Evolutionary conservation across 2,888 invertebrate genomes (phyloP).

Genomic region (Dimorphilus gyrociliatus): DNA sequence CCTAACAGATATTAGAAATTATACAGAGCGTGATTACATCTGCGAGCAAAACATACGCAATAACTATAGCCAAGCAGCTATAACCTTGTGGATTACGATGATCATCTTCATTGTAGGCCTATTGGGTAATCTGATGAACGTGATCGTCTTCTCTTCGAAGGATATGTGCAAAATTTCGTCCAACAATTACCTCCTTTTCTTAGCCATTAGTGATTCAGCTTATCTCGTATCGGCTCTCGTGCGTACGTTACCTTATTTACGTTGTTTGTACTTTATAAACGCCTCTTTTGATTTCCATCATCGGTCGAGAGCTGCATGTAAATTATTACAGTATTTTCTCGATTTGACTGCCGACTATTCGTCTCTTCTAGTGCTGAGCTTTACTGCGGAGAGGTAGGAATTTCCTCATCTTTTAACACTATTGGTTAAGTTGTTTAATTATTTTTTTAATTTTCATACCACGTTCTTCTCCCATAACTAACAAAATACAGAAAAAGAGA

Average conservation of each 20-base stretch:
- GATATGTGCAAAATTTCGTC: slow-evolving; percentile 12
- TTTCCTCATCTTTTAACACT: too few relatives aligned
- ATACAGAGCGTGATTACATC: too few relatives aligned
- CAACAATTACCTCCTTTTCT: slow-evolving; percentile 12
- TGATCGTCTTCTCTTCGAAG: slow-evolving; percentile 7
- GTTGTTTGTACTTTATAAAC: slow-evolving; percentile 10
- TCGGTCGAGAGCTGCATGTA: slow-evolving; percentile 8
- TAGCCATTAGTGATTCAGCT: slow-evolving; percentile 13
- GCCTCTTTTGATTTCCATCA: slow-evolving; percentile 8
- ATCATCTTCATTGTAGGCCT: slow-evolving; percentile 11
- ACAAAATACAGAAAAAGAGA: too few relatives aligned
- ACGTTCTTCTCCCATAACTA: too few relatives aligned
- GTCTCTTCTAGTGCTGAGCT: slow-evolving; percentile 12
- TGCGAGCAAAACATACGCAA: too few relatives aligned
- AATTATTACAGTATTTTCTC: slow-evolving; percentile 10
- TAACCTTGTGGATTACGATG: too few relatives aligned
- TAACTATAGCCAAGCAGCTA: too few relatives aligned
- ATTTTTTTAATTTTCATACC: too few relatives aligned
- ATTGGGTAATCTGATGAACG: slow-evolving; percentile 10
- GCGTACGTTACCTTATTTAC: slow-evolving; percentile 8
- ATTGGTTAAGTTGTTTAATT: too few relatives aligned
- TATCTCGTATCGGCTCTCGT: slow-evolving; percentile 11
- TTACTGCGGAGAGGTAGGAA: slow-evolving; percentile 15
- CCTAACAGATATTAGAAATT: too few relatives aligned
- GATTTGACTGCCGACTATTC: slow-evolving; percentile 11